These are phyloP conservation scores for Myripristis jacobus DNA, from an alignment of 2,797 vertebrate species.

Conservation along the genomic window DNA sequence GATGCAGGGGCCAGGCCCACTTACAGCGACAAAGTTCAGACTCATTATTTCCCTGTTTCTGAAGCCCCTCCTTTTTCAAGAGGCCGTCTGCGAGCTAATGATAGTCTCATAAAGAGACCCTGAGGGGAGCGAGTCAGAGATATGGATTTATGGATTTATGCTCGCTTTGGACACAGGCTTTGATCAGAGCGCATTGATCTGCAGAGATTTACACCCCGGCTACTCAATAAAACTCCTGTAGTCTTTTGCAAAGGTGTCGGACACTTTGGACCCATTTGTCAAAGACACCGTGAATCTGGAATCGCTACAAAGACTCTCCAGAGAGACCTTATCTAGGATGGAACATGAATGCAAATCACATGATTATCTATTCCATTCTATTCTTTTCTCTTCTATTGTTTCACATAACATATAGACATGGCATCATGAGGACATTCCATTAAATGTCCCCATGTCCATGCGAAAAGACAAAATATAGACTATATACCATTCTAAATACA, in stretches of 20 bases:
- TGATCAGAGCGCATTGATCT: conserved; percentile 83
- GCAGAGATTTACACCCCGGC: conserved; percentile 77
- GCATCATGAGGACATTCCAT: neutral
- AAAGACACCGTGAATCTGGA: conserved; percentile 64
- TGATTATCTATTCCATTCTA: neutral
- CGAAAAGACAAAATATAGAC: too few species aligned
- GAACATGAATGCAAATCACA: conserved; percentile 43
- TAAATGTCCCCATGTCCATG: too few species aligned
- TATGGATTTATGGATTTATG: conserved; percentile 82
- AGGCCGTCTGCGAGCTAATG: conserved; percentile 76
- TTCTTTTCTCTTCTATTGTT: neutral
- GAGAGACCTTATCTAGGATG: conserved; percentile 19
- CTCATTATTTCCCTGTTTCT: conserved; percentile 79
- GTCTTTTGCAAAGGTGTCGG: conserved; percentile 60
- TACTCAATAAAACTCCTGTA: conserved; percentile 72
- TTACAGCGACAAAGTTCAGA: conserved; percentile 76
- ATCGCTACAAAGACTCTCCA: conserved; percentile 50
- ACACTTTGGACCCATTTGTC: conserved; percentile 73
- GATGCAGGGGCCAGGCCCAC: conserved; percentile 51
- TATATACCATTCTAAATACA: too few species aligned
- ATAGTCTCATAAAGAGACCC: conserved; percentile 77
- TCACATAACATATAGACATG: neutral
- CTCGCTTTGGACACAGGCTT: conserved; percentile 74
- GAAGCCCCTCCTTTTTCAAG: conserved; percentile 69
- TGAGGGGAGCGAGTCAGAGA: conserved; percentile 71